phyloP scores from a whole-genome alignment of 2,888 invertebrate genomes.

The Clistopyga incitator region DNA sequence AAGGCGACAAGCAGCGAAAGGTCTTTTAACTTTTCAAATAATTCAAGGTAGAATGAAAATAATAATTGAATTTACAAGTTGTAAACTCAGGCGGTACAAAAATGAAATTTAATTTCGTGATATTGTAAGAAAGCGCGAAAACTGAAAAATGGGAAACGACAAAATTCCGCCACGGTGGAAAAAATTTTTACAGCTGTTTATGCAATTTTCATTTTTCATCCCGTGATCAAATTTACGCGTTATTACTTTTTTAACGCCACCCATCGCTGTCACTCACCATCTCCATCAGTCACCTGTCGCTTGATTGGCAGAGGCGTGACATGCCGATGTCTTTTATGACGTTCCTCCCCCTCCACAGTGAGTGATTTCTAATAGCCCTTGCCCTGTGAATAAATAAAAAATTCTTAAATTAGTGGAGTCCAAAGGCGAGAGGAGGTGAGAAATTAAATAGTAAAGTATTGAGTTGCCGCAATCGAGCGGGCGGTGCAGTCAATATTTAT shows the following conservation, averaged over 20 bases:
- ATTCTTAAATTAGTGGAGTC: constrained; percentile 15
- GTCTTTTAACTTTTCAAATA: neutral
- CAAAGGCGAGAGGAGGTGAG: neutral
- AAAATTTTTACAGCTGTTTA: neutral
- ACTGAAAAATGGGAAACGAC: neutral
- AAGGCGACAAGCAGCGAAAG: neutral
- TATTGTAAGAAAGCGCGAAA: neutral
- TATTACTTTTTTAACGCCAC: constrained; percentile 4
- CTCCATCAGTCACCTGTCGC: constrained; percentile 73
- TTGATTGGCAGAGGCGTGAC: constrained; percentile 74
- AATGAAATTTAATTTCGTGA: neutral
- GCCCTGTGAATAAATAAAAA: constrained; percentile 63
- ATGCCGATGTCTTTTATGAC: constrained; percentile 77
- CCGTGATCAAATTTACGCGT: neutral
- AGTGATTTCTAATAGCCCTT: constrained; percentile 68
- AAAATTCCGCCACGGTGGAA: neutral
- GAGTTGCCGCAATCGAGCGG: constrained; percentile 13
- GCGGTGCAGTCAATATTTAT: constrained; percentile 19
- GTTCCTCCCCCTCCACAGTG: constrained; percentile 80
- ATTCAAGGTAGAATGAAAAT: neutral
- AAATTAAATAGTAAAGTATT: constrained; percentile 15
- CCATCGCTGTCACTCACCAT: constrained; percentile 69
- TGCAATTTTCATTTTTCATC: constrained; percentile 1
- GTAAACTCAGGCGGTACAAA: neutral
- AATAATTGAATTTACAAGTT: neutral